These are phyloP conservation scores for Corythaixoides concolor DNA, from an alignment of 2,113 vertebrate species.

Conservation along the genomic window DNA sequence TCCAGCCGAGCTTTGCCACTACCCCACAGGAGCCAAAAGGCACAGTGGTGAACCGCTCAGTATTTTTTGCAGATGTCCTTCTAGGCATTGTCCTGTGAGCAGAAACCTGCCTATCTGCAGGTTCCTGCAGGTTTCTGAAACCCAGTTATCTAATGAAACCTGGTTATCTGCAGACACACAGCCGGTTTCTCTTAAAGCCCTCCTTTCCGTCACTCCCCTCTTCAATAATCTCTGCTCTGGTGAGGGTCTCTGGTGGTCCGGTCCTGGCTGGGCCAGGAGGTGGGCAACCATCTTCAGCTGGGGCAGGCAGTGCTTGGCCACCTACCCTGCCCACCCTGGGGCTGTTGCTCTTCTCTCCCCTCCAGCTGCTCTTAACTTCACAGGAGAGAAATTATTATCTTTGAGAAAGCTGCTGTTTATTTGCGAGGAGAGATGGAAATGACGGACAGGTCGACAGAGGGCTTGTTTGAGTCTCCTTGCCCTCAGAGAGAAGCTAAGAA, in stretches of 20 bases:
- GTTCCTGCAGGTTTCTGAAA: not conserved
- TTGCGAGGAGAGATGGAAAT: not conserved
- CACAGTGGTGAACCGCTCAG: not conserved
- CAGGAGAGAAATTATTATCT: not conserved
- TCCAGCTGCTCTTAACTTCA: not conserved
- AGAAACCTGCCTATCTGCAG: not conserved
- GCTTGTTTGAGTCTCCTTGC: not conserved
- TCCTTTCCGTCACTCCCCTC: not conserved
- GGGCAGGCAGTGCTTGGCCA: not conserved
- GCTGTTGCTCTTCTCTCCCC: not conserved
- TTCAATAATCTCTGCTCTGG: not conserved
- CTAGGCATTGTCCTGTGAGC: not conserved
- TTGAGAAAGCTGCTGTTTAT: not conserved
- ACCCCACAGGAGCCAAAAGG: not conserved
- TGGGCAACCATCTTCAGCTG: accelerated
- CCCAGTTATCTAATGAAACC: not conserved
- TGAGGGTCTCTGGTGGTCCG: not conserved
- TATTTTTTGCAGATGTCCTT: not conserved
- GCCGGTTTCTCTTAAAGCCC: not conserved
- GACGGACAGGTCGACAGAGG: not conserved
- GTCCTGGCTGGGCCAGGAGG: not conserved
- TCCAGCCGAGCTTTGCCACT: not conserved
- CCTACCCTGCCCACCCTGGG: not conserved
- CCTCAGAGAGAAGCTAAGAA: not conserved
- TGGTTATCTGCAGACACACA: not conserved